Percentiles rank a stretch among this genome's conserved stretches.
These are phyloP conservation scores for Stylophora pistillata DNA, from an alignment of 64 coral and sea anemone species.

Conservation along the genomic window DNA sequence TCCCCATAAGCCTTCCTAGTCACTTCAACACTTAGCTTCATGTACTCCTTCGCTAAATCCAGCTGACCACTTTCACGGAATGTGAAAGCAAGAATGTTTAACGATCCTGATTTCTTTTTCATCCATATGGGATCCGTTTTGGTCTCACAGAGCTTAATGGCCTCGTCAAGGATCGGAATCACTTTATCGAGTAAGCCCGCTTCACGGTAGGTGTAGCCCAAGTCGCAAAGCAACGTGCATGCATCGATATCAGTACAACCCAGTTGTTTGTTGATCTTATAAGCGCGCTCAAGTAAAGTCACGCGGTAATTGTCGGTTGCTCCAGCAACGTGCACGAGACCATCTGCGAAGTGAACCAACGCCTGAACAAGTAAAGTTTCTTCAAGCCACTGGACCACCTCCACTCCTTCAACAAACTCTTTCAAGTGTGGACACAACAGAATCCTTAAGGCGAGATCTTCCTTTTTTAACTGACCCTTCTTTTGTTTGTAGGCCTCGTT, in stretches of 20 bases:
- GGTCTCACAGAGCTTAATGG: conserved; percentile 39
- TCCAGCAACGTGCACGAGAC: conserved; percentile 56
- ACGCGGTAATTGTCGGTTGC: conserved; percentile 47
- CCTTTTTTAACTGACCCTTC: not conserved
- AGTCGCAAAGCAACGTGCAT: conserved; percentile 59
- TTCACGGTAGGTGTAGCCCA: conserved; percentile 84
- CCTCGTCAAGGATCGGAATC: conserved; percentile 71
- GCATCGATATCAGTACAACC: conserved; percentile 7
- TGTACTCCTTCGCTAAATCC: conserved; percentile 77
- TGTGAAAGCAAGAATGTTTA: conserved; percentile 68
- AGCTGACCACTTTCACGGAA: conserved; percentile 73
- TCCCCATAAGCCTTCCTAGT: conserved; percentile 58
- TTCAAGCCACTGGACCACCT: not conserved
- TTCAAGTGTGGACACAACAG: conserved; percentile 79
- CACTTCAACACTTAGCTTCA: conserved; percentile 58
- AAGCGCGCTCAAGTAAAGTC: conserved; percentile 32
- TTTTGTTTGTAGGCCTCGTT: conserved; percentile 13
- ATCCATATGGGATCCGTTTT: conserved; percentile 40
- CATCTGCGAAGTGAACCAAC: conserved; percentile 65
- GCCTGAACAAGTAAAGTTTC: conserved; percentile 19
- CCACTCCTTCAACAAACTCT: conserved; percentile 41
- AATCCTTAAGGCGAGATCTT: conserved; percentile 57
- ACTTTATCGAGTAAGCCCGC: conserved; percentile 64
- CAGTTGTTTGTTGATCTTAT: conserved; percentile 35
- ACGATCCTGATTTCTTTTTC: conserved; percentile 42